Base-by-base conservation (phyloP, 1,140 invertebrate genomes). In the Heliothis virescens region DNA sequence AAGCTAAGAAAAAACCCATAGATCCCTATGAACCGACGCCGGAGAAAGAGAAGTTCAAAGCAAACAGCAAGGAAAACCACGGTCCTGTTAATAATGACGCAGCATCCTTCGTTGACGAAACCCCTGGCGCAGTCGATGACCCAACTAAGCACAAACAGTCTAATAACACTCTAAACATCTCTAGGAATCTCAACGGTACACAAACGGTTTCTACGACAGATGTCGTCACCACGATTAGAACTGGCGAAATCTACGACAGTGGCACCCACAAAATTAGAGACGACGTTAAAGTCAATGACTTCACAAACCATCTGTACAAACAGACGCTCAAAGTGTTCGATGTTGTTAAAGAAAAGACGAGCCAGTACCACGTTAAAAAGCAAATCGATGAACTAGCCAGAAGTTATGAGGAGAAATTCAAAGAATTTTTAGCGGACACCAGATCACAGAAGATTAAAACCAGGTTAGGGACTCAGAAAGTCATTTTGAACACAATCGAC, bases 401-500 rank as follows among this genome's bases (percentile, higher is more conserved):
- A 10, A 85, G 16, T 48, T 90, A 86, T 57, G 72, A 85, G 41
- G 79, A 84, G 7, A 86, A 87, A 76, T 87, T 88, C 41, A 48
- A 65, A 11, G 79, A 84, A 15, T 86, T 85, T 29, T 34, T 90
- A 0, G 62, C 62, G 47, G 72, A 86, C 16, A 86, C 81, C 1
- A 63, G 80, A 47, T 78, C 83, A n/a, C 83, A 87, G n/a, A 83
- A 77, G 4, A 82, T 90, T 13, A 86, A 79, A 83, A 89, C 87
- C 0, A 84, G 79, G 47, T 65, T 85, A 11, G 86, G 86, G 1
- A 76, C 55, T 0, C 85, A 89, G 52, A 89, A 89, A 63, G 85
- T 89, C 1, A 82, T 91, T 29, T 50, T 89, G 1, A 88, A 91
- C 29, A 86, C 81, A 0, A 85, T 91, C 10, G 82, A 89, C 13